Conservation (phyloP, 2,113 vertebrate species). For the Chionodraco myersi region DNA sequence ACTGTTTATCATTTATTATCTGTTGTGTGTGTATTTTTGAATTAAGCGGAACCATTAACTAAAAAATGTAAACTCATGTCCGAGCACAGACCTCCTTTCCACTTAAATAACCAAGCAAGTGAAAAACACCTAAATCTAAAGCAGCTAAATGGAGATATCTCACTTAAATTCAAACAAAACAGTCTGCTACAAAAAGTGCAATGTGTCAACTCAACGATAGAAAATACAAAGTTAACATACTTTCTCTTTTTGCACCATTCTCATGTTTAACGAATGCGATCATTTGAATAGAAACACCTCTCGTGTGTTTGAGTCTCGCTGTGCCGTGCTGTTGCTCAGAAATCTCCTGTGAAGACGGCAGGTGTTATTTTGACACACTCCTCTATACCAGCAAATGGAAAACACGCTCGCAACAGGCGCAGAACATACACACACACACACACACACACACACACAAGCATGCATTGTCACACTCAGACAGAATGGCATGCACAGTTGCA, state of each 20-base stretch:
- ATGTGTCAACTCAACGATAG: not conserved
- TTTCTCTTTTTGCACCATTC: not conserved
- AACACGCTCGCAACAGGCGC: conserved; percentile 5
- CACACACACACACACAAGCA: conserved; percentile 10
- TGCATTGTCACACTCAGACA: conserved; percentile 19
- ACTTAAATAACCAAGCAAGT: too few relatives aligned
- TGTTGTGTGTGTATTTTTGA: too few relatives aligned
- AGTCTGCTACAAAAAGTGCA: not conserved
- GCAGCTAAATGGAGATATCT: not conserved
- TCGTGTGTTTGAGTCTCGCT: conserved; percentile 9
- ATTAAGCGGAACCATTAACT: too few relatives aligned
- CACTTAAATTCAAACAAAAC: not conserved
- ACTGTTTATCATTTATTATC: too few relatives aligned
- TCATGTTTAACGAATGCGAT: not conserved
- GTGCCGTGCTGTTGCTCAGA: conserved; percentile 7
- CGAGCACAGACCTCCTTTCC: too few relatives aligned
- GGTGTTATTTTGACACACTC: conserved; percentile 56
- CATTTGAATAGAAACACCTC: conserved; percentile 7
- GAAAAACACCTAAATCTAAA: not conserved
- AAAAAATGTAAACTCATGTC: too few relatives aligned
- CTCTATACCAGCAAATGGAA: conserved; percentile 32
- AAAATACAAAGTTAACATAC: not conserved
- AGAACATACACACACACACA: not conserved
- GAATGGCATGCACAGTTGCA: conserved; percentile 18
- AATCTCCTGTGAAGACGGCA: conserved; percentile 44